Conservation (phyloP, 2,113 vertebrate genomes). For the Serinus canaria region DNA sequence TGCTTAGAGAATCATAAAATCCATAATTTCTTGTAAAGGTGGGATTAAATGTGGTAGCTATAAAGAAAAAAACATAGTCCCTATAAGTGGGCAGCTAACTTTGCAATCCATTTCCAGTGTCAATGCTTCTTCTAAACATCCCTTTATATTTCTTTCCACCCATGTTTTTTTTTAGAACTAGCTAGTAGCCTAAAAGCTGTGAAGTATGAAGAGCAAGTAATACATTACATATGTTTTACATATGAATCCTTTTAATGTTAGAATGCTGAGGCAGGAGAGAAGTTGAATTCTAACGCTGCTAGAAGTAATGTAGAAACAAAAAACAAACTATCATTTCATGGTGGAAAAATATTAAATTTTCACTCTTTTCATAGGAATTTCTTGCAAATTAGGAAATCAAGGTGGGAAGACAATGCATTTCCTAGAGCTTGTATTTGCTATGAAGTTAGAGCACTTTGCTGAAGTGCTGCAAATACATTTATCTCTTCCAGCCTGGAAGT, state of each 20-base stretch:
- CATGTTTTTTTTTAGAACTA: neutral
- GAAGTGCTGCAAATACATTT: slow-evolving; percentile 35
- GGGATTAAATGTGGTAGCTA: neutral
- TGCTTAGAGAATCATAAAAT: neutral
- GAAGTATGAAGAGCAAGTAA: neutral
- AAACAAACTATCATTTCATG: neutral
- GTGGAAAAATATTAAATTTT: neutral
- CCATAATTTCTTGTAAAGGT: neutral
- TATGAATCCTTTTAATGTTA: neutral
- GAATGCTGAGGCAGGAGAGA: neutral
- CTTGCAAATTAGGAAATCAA: neutral
- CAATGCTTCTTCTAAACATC: neutral
- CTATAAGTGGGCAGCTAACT: neutral
- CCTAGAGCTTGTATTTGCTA: neutral
- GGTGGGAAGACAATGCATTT: neutral
- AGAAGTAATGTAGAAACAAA: neutral
- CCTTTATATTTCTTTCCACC: neutral
- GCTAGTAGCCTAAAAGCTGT: neutral
- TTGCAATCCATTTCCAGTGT: neutral
- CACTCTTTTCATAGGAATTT: neutral
- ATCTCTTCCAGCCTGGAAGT: slow-evolving; percentile 45
- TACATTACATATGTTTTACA: neutral
- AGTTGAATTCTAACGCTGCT: neutral
- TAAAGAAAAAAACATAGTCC: neutral
- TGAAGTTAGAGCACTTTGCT: neutral